Evolutionary conservation across 2,797 vertebrate genomes (phyloP), one percentile per base, ranked within the genome.

Genomic region (Tarsius wallacei): DNA sequence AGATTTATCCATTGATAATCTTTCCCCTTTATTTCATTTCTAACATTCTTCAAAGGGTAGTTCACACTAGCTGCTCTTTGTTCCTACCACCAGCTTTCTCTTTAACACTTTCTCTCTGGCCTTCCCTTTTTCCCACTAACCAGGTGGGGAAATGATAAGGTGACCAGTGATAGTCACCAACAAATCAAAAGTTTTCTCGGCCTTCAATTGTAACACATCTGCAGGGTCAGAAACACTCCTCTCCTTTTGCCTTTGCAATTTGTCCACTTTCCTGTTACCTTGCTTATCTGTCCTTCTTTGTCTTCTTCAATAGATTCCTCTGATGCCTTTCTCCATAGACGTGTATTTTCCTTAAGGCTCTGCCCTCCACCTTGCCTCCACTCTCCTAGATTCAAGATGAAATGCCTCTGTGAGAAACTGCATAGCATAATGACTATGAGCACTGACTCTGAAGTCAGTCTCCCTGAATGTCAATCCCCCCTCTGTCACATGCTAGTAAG

Each of bases 91-190:
- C 42, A 68, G 31, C 63, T 92, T 28, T 2, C 2, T 61, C 53
- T 33, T 89, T 95, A 86, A 94, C 28, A 12, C 21, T 64, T 89
- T 95, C 53, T 57, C 28, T 95, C 59, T 19, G 85, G 5, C 33
- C 90, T 92, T 55, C 68, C 71, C 7, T 86, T 51, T 61, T 21
- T 28, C 42, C 36, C 14, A 63, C 21, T 85, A 91, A 82, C 26
- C n/a, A 95, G 55, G 26, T 42, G 42, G 42, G 42, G 42, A 42
- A 42, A 6, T 42, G 42, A 42, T 42, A 70, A 76, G 12, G 5
- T 55, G 71, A 82, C 15, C 51, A 83, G 61, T 87, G 68, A 91
- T 28, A 77, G n/a, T 83, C 15, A 64, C 59, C 55, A 77, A 77
- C 68, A 84, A 87, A 94, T 91, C 26, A 82, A 77, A 49, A 57